Evolutionary conservation across 2,888 invertebrate species (phyloP), one percentile per base, ranked within the genome.

Genomic region (Apamea crenata): DNA sequence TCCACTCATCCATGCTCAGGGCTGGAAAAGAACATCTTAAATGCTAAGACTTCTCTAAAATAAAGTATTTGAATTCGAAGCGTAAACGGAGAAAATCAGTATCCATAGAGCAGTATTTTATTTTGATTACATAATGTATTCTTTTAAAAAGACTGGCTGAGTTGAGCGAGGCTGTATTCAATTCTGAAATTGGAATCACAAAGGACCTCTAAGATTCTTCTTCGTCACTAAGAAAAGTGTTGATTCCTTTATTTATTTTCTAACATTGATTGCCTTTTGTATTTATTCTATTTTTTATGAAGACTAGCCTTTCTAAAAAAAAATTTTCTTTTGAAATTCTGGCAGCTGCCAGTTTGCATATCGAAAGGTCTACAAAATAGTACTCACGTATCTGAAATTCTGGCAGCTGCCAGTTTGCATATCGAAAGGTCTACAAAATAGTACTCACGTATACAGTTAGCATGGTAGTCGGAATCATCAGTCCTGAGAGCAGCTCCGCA

Each of bases 1-100:
- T 98, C 93, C 98, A 98, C 83, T 98, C 98, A 59, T 98, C 98
- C 88, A 96, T 88, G 63, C 96, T 95, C 2, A 96, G 84, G 2
- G 96, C 96, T 97, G 91, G n/a, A 59, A 59, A 59, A 59, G 5
- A 56, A 56, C 56, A 4, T 56, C 25, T 12, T 1, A 56, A n/a
- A 56, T 56, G 2, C 53, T 53, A 21, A 53, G 7, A 21, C 21
- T 25, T 56, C 53, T 53, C 50, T 21, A 47, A 21, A 56, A 56
- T 8, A 53, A 25, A 56, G 53, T 56, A 10, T 56, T 56, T 56
- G 53, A 56, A 56, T 56, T 56, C 14, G 4, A 59, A 12, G 59
- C n/a, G n/a, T 59, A 59, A 59, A 59, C n/a, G n/a, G 59, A 53
- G 18, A 53, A 53, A 53, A 1, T 21, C 2, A 53, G 0, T 53